Base-by-base conservation (phyloP, 1,140 invertebrate genomes). In the Polyergus mexicanus region DNA sequence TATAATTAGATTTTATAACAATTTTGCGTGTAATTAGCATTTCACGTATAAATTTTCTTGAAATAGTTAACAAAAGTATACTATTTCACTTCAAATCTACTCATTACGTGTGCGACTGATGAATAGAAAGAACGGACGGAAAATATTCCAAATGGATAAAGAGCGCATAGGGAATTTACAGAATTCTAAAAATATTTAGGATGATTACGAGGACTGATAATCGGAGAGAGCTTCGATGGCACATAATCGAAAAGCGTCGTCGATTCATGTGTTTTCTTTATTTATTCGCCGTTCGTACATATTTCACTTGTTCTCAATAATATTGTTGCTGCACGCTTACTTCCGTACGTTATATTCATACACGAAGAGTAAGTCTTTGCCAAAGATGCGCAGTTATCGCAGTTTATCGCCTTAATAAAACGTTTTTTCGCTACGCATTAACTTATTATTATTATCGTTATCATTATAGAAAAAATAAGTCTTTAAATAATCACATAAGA, bases 401-500 rank as follows among this genome's bases (percentile, higher is more conserved):
- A 90, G 78, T 90, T 88, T 88, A 89, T 92, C 90, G 90, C 91
- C 78, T 91, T 91, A 89, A 91, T 92, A 92, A 92, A 93, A 92
- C 92, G 89, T 92, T 92, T 85, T 86, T 92, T 89, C 88, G 88
- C 92, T 94, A 93, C 92, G 91, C 88, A 72, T 93, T 93, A 92
- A 92, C 91, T 93, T 93, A 93, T 90, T 91, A 86, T 91, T 93
- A 91, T 91, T 90, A 92, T 93, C 85, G 90, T 93, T 93, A 93
- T 92, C 89, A 78, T 94, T 94, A 94, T 94, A 94, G 93, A 94
- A 94, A 94, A 94, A 94, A 94, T 94, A 94, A 94, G 94, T 94
- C 94, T 94, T 94, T 94, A 94, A 94, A 94, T 94, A 94, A 94
- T 94, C 93, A 94, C 94, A 94, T 94, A 94, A 94, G 90, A 94